Base-by-base conservation (phyloP, 1,140 invertebrate species). In the Drosophila pallidifrons region DNA sequence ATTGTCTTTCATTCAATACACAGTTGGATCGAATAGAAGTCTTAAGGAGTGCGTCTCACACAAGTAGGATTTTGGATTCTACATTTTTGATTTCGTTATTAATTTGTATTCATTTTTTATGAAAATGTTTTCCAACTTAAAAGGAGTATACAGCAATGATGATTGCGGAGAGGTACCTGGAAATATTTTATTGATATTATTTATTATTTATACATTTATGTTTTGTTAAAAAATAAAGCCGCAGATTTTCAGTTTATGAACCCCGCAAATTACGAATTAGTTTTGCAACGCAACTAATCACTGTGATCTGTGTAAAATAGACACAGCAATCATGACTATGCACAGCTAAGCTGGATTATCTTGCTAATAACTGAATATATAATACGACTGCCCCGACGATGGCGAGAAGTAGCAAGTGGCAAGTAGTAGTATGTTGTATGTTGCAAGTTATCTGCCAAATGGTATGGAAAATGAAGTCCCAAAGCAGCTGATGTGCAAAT, bases 401-500 rank as follows among this genome's bases (percentile, higher is more conserved):
- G 20, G 32, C 4, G 1, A 43, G 5, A 1, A 43, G 41, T 13
- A 10, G 11, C 35, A 38, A 38, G 35, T 38, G 20, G 20, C 20
- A 20, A 38, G 35, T 8, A 10, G 6, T 8, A 32, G 7, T 7
- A 0, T 4, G 30, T 8, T 35, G 32, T 35, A 35, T 8, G 35
- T 10, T 10, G 7, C 8, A 25, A 16, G 43, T 16, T 3, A 13
- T 66, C 15, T 8, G 28, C 49, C n/a, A 52, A 66, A 60, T 57
- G 43, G 28, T 10, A 32, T 57, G 66, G 43, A 70, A 59, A 54
- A 65, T 75, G 60, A 65, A 58, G 60, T 64, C 52, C 51, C 25
- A 52, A 28, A 13, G 52, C 58, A 63, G 58, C 75, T 74, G 75
- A 59, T 51, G 64, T 68, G 64, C 52, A 74, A 74, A 77, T 77